Base-by-base conservation (phyloP, 2,113 vertebrate genomes). In the Felis chaus region DNA sequence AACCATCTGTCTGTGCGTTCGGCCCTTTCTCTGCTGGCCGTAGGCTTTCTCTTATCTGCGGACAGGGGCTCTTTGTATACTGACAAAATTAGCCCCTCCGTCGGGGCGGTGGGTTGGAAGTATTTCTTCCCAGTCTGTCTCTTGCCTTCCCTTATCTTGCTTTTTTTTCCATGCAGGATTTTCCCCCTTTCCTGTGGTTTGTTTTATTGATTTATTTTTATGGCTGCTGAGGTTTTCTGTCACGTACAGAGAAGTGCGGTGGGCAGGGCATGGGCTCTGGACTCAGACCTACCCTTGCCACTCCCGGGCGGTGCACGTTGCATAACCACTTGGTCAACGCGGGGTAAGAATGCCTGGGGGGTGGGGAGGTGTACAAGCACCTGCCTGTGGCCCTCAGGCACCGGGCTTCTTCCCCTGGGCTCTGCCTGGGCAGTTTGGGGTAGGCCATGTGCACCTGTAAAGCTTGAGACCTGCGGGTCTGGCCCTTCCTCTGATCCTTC, bases 271-370 rank as follows among this genome's bases (percentile, higher is more conserved):
- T 0, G 1, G 80, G 53, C 68, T n/a, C n/a, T 7, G 57, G 27
- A 12, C 29, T n/a, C 27, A 36, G 27, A 63, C 41, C 74, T 65
- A 18, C 50, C 27, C 16, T 61, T 6, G 3, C 27, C 50, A 0
- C 50, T 53, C 29, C 5, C 55, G 3, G 48, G n/a, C 0, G 33
- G 63, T 15, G 29, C 63, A 39, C 3, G 29, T 14, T 7, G 11
- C 11, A 1, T 29, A 39, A 7, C 55, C 45, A 25, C 9, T 3
- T 18, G 3, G 5, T 6, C 21, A 19, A 55, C 13, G 2, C 0
- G 2, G 27, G 25, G 13, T 8, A 1, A 27, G 53, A 0, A 12
- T 19, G 5, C 5, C 63, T 6, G 29, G 48, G 27, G 18, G 21
- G 19, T 21, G 19, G 57, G 50, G 50, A 14, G 50, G 45, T 5